Evolutionary conservation across 2,797 vertebrate species (phyloP).

Genomic region (Ataeniobius toweri): DNA sequence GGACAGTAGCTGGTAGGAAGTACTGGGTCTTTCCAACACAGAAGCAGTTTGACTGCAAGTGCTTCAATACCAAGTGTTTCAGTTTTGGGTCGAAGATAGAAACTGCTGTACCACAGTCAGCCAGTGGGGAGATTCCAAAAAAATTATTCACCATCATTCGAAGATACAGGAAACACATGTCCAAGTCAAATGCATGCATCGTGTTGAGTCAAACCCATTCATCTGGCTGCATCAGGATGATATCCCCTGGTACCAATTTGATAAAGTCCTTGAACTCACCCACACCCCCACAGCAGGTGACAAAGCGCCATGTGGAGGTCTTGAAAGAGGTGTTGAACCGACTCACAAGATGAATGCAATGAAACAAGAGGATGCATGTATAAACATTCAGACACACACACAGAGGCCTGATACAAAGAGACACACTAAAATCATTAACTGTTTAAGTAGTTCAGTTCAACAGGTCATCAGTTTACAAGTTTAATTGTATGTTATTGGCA

Average conservation of each 20-base stretch:
- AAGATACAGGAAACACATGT: too few species aligned
- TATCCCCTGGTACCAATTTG: slow-evolving; percentile 1
- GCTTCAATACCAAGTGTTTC: too few species aligned
- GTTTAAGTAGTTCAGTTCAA: background rate
- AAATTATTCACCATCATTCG: too few species aligned
- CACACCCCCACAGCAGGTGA: background rate
- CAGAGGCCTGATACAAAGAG: background rate
- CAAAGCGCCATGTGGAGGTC: slow-evolving; percentile 6
- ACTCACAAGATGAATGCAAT: slow-evolving; percentile 1
- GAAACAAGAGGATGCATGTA: background rate
- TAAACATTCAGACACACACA: background rate
- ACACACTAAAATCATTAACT: background rate
- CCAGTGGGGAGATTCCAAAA: too few species aligned
- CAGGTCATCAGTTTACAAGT: background rate
- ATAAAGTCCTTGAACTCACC: background rate
- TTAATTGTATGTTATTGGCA: background rate
- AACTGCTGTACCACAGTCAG: too few species aligned
- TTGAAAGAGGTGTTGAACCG: background rate
- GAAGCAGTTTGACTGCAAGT: too few species aligned
- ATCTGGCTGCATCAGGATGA: background rate
- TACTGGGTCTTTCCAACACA: too few species aligned
- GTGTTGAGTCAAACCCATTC: background rate
- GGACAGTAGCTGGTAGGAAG: too few species aligned
- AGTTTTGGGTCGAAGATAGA: too few species aligned
- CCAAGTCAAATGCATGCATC: background rate